Base-by-base conservation (phyloP, 2,888 invertebrate species). In the Lithosia quadra region DNA sequence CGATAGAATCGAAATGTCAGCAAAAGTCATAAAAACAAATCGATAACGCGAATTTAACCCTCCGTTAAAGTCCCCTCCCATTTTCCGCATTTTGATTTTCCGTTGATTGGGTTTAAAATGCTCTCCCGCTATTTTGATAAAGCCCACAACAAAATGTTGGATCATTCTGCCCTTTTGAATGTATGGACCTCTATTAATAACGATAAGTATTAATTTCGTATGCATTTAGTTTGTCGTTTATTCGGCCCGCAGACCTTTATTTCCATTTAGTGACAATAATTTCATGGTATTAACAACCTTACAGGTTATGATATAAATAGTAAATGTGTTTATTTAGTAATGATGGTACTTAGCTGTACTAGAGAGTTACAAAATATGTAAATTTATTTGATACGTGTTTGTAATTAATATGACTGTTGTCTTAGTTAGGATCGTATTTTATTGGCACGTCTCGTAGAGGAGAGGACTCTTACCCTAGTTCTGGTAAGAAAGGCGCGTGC, bases 1-100 rank as follows among this genome's bases (percentile, higher is more conserved):
- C 83, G 77, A 80, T 81, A 87, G 86, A 91, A 88, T 87, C 83
- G 86, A 84, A 89, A 90, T 87, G 90, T 93, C 92, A 92, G 92
- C 93, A 86, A 79, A 88, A 90, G 88, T 92, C 90, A 92, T 92
- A 92, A 91, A 92, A 92, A 91, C 91, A 90, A 93, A 94, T 94
- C 93, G 92, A 94, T 94, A 90, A 90, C 88, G 87, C 82, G 90
- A 91, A 89, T 92, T 93, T 93, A 92, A 93, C 93, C 94, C 93
- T 94, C 93, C 90, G 91, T 91, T 91, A 84, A 86, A 89, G 88
- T 84, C 88, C 93, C 93, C 90, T 90, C 84, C 88, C 84, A 92
- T 94, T 94, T 94, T 93, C 93, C 93, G 94, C 92, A 86, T 93
- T 94, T 93, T 94, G 94, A 94, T 93, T 95, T 93, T 92, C 91